phyloP scores from a whole-genome alignment of 2,888 invertebrate genomes.

The Andrena flavipes region DNA sequence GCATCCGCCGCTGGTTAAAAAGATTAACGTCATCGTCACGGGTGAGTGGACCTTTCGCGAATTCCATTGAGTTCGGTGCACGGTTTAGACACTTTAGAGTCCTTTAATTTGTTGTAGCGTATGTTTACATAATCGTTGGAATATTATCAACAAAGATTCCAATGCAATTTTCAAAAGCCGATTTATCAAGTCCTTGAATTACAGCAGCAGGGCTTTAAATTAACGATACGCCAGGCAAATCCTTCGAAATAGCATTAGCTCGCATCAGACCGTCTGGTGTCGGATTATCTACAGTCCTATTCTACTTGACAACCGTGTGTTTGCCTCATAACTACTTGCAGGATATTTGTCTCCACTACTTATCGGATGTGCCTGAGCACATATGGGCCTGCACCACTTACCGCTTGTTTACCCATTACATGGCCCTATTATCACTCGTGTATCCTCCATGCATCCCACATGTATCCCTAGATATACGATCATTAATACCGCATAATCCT shows the following conservation, averaged over 20 bases:
- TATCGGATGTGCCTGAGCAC: neutral
- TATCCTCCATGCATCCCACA: neutral
- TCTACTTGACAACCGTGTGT: neutral
- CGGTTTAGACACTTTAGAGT: neutral
- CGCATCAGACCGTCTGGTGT: neutral
- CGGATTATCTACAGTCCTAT: neutral
- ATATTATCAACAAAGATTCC: too few species aligned
- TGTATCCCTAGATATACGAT: neutral
- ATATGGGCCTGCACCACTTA: neutral
- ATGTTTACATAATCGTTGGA: neutral
- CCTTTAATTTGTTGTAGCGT: neutral
- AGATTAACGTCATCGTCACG: slow-evolving; percentile 87
- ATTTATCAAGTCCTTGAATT: too few species aligned
- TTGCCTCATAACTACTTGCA: neutral
- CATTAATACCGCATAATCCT: neutral
- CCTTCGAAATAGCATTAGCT: neutral
- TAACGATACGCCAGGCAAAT: too few species aligned
- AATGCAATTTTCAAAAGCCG: too few species aligned
- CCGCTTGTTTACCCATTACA: neutral
- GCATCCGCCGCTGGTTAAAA: slow-evolving; percentile 87
- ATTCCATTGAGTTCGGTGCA: neutral
- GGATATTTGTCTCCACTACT: neutral
- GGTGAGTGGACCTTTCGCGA: slow-evolving; percentile 71
- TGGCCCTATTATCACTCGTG: neutral
- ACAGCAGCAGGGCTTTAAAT: too few species aligned